These are phyloP conservation scores for Xenops minutus DNA, from an alignment of 2,797 vertebrate species.

Conservation along the genomic window DNA sequence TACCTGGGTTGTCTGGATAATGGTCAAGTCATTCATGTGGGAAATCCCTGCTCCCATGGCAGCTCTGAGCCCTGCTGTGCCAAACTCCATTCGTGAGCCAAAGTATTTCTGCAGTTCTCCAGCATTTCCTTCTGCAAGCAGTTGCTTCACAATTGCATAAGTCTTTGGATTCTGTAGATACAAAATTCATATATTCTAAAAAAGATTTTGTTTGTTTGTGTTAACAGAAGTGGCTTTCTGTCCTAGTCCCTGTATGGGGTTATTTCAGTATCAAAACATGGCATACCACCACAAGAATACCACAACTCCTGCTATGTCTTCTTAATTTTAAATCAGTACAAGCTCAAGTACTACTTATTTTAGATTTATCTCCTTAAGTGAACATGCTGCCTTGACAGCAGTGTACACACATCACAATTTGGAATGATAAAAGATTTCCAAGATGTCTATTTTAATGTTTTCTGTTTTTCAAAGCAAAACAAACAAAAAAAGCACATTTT, in stretches of 20 bases:
- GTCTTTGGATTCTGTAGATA: constrained; percentile 89
- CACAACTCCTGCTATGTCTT: background rate
- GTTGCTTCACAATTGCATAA: constrained; percentile 75
- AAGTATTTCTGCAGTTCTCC: constrained; percentile 86
- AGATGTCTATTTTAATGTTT: background rate
- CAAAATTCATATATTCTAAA: background rate
- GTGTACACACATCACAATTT: background rate
- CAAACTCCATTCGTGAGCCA: constrained; percentile 91
- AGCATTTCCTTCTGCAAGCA: constrained; percentile 78
- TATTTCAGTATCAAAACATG: background rate
- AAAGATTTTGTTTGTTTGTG: background rate
- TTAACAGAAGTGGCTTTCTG: background rate
- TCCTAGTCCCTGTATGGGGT: background rate
- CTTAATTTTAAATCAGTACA: background rate
- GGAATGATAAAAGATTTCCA: background rate
- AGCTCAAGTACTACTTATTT: background rate
- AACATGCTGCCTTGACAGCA: background rate
- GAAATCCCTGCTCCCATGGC: constrained; percentile 92
- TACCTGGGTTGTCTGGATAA: constrained; percentile 98
- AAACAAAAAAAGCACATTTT: background rate
- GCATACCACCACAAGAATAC: background rate
- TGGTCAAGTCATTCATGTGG: constrained; percentile 94
- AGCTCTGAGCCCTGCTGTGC: constrained; percentile 92
- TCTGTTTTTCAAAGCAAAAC: background rate
- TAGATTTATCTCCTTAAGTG: background rate